A percentile compares a stretch with the other conserved stretches of the same genome.
Evolutionary conservation across 2,797 vertebrate species (phyloP).

Genomic region (Coracias cyanogaster): DNA sequence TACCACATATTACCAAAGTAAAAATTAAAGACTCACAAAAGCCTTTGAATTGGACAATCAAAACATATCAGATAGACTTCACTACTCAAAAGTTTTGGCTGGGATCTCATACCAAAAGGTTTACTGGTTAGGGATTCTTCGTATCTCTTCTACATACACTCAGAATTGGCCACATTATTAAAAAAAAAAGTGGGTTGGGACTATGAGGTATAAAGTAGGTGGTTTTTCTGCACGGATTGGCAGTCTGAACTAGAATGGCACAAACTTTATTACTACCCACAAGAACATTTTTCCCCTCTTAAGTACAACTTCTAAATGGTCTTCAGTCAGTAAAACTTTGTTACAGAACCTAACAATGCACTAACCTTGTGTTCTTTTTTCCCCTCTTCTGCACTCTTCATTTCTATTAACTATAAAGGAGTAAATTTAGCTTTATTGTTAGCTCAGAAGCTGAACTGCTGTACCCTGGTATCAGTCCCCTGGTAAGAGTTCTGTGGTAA

Average conservation of each 20-base stretch:
- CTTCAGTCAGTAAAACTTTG: not conserved
- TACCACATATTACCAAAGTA: not conserved
- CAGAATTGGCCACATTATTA: not conserved
- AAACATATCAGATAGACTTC: not conserved
- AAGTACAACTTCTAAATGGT: not conserved
- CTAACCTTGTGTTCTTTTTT: not conserved
- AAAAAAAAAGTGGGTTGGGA: not conserved
- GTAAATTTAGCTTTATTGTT: not conserved
- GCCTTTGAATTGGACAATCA: not conserved
- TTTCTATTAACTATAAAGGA: not conserved
- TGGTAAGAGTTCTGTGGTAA: not conserved
- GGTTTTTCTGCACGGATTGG: not conserved
- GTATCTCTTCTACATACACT: not conserved
- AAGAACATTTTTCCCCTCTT: not conserved
- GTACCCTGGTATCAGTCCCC: not conserved
- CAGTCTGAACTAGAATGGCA: not conserved
- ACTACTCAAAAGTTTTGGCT: not conserved
- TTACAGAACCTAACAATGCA: not conserved
- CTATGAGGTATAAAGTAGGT: not conserved
- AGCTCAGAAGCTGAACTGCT: not conserved
- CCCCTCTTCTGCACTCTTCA: not conserved
- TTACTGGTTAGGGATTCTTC: not conserved
- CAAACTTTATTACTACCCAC: not conserved
- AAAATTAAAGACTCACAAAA: not conserved
- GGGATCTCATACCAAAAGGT: not conserved